These are phyloP conservation scores for Lepidonotus clava DNA, from an alignment of 2,888 invertebrate genomes.

Conservation along the genomic window DNA sequence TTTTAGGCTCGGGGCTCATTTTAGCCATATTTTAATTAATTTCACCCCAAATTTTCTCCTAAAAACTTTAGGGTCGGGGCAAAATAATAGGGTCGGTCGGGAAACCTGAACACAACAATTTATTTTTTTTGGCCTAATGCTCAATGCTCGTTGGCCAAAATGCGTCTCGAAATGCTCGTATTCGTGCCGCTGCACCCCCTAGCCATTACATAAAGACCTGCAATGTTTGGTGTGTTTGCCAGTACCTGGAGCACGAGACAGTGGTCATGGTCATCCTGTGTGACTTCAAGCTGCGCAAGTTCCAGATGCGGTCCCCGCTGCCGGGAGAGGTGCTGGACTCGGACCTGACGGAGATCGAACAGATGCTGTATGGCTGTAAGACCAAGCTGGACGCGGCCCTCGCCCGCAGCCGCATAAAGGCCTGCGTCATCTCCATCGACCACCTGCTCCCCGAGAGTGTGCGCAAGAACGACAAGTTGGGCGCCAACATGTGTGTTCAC, in stretches of 20 bases:
- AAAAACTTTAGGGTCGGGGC: too few species aligned
- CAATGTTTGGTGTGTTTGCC: neutral
- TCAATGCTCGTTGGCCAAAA: too few species aligned
- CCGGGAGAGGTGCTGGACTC: slow-evolving; percentile 67
- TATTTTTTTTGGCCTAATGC: too few species aligned
- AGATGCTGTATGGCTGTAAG: slow-evolving; percentile 71
- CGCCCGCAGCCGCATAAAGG: slow-evolving; percentile 76
- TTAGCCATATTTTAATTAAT: too few species aligned
- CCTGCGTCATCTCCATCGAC: slow-evolving; percentile 71
- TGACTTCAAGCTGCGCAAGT: slow-evolving; percentile 77
- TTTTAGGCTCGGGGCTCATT: too few species aligned
- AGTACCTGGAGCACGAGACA: slow-evolving; percentile 53
- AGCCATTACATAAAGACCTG: too few species aligned
- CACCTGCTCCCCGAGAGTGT: slow-evolving; percentile 75
- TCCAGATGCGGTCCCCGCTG: slow-evolving; percentile 71
- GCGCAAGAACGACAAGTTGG: slow-evolving; percentile 71
- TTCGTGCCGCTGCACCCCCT: too few species aligned
- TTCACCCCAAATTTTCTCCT: too few species aligned
- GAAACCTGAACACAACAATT: too few species aligned
- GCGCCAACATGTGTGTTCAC: slow-evolving; percentile 70
- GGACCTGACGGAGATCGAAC: slow-evolving; percentile 71
- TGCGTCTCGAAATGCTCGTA: too few species aligned
- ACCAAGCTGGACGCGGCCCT: slow-evolving; percentile 76
- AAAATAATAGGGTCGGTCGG: too few species aligned
- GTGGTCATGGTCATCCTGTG: slow-evolving; percentile 76